Evolutionary conservation across 2,113 vertebrate genomes (phyloP).

Genomic region (Eurypyga helias): DNA sequence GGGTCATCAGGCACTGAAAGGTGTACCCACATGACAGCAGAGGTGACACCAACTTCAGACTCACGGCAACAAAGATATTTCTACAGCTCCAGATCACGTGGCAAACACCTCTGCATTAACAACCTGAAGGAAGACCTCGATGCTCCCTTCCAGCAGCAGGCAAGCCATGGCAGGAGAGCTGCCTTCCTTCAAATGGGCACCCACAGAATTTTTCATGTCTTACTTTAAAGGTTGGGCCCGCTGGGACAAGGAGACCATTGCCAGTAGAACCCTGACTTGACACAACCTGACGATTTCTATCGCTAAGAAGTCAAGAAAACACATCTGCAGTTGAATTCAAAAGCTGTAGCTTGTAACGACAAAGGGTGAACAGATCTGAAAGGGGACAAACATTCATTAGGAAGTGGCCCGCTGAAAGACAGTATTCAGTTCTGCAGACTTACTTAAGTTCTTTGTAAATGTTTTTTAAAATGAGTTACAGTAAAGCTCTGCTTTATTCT

Average conservation of each 20-base stretch:
- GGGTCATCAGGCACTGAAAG: background rate
- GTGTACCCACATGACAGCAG: background rate
- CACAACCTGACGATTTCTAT: background rate
- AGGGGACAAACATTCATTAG: background rate
- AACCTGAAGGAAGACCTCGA: background rate
- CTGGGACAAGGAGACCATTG: background rate
- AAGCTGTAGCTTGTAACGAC: background rate
- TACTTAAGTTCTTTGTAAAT: background rate
- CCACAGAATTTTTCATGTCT: accelerated
- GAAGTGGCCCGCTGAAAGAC: background rate
- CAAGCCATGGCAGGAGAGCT: background rate
- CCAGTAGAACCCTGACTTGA: background rate
- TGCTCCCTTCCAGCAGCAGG: background rate
- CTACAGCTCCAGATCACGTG: accelerated
- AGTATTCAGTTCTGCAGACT: background rate
- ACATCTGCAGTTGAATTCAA: background rate
- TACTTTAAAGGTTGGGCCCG: background rate
- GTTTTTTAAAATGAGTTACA: background rate
- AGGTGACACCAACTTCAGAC: background rate
- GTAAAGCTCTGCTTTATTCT: background rate
- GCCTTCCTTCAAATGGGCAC: background rate
- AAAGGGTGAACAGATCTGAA: background rate
- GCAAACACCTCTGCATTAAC: accelerated
- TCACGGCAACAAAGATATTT: accelerated
- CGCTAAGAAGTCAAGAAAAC: background rate